A percentile compares a stretch with the other conserved stretches of the same genome.
Evolutionary conservation across 2,113 vertebrate species (phyloP).

Genomic region (Tetrao urogallus): DNA sequence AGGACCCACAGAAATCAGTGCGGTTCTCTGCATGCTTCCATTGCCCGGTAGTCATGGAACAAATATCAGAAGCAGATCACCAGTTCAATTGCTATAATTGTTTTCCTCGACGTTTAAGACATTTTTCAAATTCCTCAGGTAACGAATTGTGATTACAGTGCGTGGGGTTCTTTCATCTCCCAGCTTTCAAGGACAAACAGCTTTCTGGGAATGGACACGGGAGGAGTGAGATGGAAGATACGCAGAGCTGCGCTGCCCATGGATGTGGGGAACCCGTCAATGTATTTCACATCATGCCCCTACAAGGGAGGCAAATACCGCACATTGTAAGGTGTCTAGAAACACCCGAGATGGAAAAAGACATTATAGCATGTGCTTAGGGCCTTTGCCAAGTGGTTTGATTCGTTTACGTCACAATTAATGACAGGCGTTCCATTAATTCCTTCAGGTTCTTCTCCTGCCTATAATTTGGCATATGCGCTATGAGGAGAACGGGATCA

Average conservation of each 20-base stretch:
- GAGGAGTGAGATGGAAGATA: not conserved
- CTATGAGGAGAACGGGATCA: not conserved
- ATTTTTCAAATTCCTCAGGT: constrained; percentile 37
- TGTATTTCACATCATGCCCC: not conserved
- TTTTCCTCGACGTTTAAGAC: not conserved
- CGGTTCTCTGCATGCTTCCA: not conserved
- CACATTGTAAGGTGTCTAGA: not conserved
- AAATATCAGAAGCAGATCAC: constrained; percentile 20
- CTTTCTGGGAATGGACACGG: not conserved
- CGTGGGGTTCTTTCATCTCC: not conserved
- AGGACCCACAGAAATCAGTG: not conserved
- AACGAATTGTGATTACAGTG: not conserved
- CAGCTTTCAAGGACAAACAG: not conserved
- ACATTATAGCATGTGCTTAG: not conserved
- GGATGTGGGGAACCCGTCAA: fast-evolving
- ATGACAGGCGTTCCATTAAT: constrained; percentile 45
- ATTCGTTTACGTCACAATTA: constrained; percentile 44
- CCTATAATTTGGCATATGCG: constrained; percentile 22
- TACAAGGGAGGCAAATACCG: not conserved
- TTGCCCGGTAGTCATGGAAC: not conserved
- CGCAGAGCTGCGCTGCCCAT: fast-evolving
- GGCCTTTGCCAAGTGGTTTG: not conserved
- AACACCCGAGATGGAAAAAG: not conserved
- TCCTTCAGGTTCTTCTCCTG: not conserved
- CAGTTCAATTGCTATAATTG: constrained; percentile 51